Evolutionary conservation across 2,113 vertebrate species (phyloP).

Genomic region (Alosa alosa): DNA sequence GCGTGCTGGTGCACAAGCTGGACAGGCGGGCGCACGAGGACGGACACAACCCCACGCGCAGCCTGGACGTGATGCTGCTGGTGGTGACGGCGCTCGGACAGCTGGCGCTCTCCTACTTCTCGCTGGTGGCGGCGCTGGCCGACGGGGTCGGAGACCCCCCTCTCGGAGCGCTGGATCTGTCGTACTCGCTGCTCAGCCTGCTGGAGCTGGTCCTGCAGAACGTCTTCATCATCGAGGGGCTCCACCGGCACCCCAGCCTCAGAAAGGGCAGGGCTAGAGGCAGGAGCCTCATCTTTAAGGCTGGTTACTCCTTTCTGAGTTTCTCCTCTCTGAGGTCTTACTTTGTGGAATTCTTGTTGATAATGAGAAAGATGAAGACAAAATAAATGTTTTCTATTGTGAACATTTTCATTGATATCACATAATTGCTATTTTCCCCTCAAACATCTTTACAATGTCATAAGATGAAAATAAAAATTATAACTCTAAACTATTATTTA

Average conservation of each 20-base stretch:
- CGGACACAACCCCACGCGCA: conserved; percentile 81
- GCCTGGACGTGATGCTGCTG: conserved; percentile 81
- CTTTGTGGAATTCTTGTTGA: too few species aligned
- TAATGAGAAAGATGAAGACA: too few species aligned
- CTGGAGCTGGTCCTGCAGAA: conserved; percentile 85
- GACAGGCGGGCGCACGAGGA: conserved; percentile 72
- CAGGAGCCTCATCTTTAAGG: conserved; percentile 43
- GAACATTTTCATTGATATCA: too few species aligned
- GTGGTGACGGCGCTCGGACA: conserved; percentile 80
- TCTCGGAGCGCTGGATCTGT: conserved; percentile 77
- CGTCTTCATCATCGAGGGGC: conserved; percentile 87
- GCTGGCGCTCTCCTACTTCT: conserved; percentile 83
- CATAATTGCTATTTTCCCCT: too few species aligned
- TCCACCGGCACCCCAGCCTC: conserved; percentile 69
- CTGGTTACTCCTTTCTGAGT: conserved; percentile 26
- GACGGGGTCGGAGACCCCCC: conserved; percentile 38
- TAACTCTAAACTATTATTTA: not conserved
- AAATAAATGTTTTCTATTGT: too few species aligned
- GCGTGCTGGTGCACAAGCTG: conserved; percentile 72
- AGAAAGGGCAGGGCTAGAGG: not conserved
- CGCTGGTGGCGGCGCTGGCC: conserved; percentile 81
- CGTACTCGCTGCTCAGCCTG: conserved; percentile 80
- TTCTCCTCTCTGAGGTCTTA: not conserved
- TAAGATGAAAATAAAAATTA: not conserved
- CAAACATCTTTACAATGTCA: too few species aligned